Evolutionary conservation across 2,797 vertebrate genomes (phyloP).

Genomic region (Artibeus jamaicensis): DNA sequence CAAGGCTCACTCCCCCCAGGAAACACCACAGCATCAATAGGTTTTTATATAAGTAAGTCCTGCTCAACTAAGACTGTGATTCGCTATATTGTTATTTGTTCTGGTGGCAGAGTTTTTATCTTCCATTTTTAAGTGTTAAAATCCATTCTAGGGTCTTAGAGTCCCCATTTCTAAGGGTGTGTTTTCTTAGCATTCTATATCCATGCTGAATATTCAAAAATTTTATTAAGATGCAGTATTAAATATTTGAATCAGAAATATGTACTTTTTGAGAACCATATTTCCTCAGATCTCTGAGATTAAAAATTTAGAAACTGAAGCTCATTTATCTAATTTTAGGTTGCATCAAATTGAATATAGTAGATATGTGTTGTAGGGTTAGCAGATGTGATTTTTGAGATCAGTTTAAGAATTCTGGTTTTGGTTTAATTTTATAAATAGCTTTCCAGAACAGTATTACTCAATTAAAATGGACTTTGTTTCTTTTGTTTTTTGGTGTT

Average conservation of each 20-base stretch:
- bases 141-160: not conserved
- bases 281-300: not conserved
- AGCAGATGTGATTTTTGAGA: not conserved
- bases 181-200: not conserved
- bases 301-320: not conserved
- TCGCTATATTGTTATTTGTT: not conserved
- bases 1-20: not conserved
- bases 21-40: not conserved
- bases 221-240: not conserved
- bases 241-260: not conserved
- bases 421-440: constrained; percentile 4
- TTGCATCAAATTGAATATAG: not conserved
- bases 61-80: not conserved
- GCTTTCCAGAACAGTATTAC: not conserved
- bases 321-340: not conserved
- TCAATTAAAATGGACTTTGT: not conserved
- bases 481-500: not conserved
- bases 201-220: not conserved
- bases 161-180: not conserved
- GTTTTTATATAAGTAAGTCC: not conserved
- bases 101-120: not conserved
- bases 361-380: not conserved
- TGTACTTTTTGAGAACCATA: not conserved
- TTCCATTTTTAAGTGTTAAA: constrained; percentile 35
- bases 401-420: not conserved